Evolutionary conservation across 2,113 vertebrate species (phyloP), one percentile per base, ranked within the genome.

Genomic region (Laticauda laticaudata): DNA sequence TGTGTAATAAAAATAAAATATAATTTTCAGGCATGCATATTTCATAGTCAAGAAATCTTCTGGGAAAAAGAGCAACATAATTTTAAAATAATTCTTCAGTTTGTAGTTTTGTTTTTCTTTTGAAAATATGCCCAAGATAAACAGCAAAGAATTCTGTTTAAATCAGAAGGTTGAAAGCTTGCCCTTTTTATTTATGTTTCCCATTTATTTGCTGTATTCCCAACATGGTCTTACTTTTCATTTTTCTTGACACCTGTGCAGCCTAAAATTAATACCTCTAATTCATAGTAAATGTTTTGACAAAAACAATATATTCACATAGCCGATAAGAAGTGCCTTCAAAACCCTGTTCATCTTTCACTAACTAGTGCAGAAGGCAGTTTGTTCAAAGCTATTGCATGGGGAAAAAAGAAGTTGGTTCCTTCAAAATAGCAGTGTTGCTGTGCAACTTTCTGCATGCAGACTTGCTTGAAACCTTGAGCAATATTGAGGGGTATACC

Each of bases 11-110:
- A 96, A 39, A 2, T 0, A 61, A 0, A 0, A 0, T 0, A 87
- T 94, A 95, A 4, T 96, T 97, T 96, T 85, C 96, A 95, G 96
- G 95, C 96, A 96, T 94, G 94, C 90, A 92, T 94, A 61, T 95
- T 94, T 95, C 95, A 95, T 96, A 93, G 87, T 91, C 0, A 0
- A 88, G 93, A 96, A 96, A 94, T 92, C 91, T 86, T 54, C 57
- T 0, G 0, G 55, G 91, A 93, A 94, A n/a, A 91, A 69, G 8
- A 85, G 45, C 0, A 85, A 93, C 48, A 87, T 45, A 92, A 55
- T 92, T 21, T 0, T 51, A 0, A 94, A 94, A 56, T 39, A 15
- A 39, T 0, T 24, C 4, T n/a, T 69, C 45, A 88, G 29, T 56
- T 15, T 57, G 2, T 11, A 34, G 5, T 59, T 87, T 92, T 29